Percentiles rank a stretch among this genome's conserved stretches.
These are phyloP conservation scores for Danionella dracula DNA, from an alignment of 2,797 vertebrate genomes.

Conservation along the genomic window DNA sequence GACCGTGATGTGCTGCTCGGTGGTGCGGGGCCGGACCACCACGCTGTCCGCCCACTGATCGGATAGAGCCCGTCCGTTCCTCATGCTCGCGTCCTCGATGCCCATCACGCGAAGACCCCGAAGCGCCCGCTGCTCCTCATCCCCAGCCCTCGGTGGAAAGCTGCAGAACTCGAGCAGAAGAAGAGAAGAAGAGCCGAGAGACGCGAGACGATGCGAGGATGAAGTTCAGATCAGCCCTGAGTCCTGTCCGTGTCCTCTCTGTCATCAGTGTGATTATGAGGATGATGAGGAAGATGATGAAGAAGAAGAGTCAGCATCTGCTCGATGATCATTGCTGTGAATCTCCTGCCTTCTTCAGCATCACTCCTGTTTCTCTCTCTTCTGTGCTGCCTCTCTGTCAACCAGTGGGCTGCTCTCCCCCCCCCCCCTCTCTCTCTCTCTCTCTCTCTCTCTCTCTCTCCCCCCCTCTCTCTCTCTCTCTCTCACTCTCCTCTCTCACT, in stretches of 20 bases:
- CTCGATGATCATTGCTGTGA: not conserved
- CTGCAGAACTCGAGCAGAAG: not conserved
- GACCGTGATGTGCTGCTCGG: conserved; percentile 84
- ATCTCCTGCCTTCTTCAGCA: not conserved
- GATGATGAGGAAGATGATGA: not conserved
- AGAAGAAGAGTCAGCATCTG: not conserved
- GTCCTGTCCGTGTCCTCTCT: not conserved
- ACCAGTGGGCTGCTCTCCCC: not conserved
- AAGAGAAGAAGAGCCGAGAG: not conserved
- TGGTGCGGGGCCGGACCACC: conserved; percentile 81
- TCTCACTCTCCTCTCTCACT: not conserved
- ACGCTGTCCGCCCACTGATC: conserved; percentile 85
- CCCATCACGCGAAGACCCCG: conserved; percentile 57
- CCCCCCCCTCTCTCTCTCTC: not conserved
- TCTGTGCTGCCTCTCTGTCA: not conserved
- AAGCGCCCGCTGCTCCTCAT: not conserved
- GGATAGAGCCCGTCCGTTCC: conserved; percentile 79
- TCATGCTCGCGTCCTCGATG: conserved; percentile 78
- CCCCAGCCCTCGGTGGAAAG: not conserved
- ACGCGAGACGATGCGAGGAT: not conserved
- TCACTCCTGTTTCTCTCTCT: conserved; percentile 10
- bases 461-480: not conserved
- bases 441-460: not conserved
- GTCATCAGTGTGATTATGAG: not conserved
- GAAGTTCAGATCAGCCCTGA: not conserved